These are phyloP conservation scores for Zaprionus nigranus DNA, from an alignment of 1,140 invertebrate genomes.

Conservation along the genomic window DNA sequence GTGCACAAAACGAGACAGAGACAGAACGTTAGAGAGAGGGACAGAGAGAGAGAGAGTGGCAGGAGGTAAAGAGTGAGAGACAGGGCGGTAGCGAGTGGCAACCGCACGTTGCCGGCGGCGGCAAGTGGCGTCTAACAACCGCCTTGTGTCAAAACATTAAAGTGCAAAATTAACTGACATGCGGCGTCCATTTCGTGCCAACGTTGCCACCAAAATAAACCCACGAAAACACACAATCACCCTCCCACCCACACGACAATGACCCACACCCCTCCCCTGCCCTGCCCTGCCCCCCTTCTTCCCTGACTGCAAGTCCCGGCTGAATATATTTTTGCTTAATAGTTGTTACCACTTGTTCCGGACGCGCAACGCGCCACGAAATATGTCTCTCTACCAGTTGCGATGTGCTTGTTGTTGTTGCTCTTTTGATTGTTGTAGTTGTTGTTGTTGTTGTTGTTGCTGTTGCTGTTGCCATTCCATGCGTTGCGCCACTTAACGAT, in stretches of 20 bases:
- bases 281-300: not conserved
- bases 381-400: conserved; percentile 17
- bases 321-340: conserved; percentile 21
- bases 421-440: not conserved
- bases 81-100: too few species aligned
- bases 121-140: conserved; percentile 58
- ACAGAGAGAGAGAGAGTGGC: not conserved
- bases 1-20: conserved; percentile 15
- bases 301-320: not conserved
- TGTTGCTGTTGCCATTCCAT: conserved; percentile 24
- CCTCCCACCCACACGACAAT: not conserved
- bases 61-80: too few species aligned
- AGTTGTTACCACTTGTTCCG: conserved; percentile 16
- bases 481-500: conserved; percentile 44
- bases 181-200: conserved; percentile 50
- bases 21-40: not conserved
- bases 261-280: not conserved
- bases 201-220: conserved; percentile 17
- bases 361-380: not conserved
- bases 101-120: conserved; percentile 8
- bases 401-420: not conserved
- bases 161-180: conserved; percentile 61
- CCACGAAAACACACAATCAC: conserved; percentile 1
- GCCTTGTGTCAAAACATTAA: conserved; percentile 59
- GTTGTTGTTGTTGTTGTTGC: conserved; percentile 2